Base-by-base conservation (phyloP, 2,888 invertebrate genomes). In the Agriopis marginaria region DNA sequence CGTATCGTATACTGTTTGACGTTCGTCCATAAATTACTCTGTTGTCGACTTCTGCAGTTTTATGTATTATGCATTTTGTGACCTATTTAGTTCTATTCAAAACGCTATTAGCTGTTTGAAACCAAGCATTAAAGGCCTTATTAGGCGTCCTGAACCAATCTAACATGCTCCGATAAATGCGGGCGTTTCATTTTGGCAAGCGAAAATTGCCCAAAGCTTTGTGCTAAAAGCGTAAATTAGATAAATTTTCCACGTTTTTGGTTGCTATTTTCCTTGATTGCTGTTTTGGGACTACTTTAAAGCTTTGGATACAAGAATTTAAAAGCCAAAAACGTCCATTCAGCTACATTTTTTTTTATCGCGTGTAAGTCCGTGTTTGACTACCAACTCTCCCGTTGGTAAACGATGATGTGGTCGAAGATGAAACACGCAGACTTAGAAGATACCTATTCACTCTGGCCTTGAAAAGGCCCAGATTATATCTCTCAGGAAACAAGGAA, bases 81-180 rank as follows among this genome's bases (percentile, higher is more conserved):
- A 6, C 12, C 45, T 3, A 47, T 32, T 8, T 58, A 14, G 23
- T 45, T 23, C 12, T 47, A 9, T 58, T 58, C 12, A 45, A 10
- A 58, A 5, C 11, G 32, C 44, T 17, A 42, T 44, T 42, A 55
- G 7, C 17, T 58, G 10, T 45, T 56, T 45, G 9, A 12, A 58
- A n/a, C 12, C 23, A 45, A 23, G 68, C 70, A 75, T 71, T 71
- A 69, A 72, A 68, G 67, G 61, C 69, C 51, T 44, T 66, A 67
- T 70, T 67, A 44, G 63, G 63, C 59, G 53, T 72, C 67, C 55
- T 23, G 72, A 68, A 59, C 64, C 68, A 72, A 76, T 73, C 64
- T 32, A 73, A 68, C 67, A 66, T 60, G 74, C 68, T 73, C 47
- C 63, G 61, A 62, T 71, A 71, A 74, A 75, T 71, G 62, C 55